Conservation (phyloP, 1,140 invertebrate genomes). For the Apis laboriosa region DNA sequence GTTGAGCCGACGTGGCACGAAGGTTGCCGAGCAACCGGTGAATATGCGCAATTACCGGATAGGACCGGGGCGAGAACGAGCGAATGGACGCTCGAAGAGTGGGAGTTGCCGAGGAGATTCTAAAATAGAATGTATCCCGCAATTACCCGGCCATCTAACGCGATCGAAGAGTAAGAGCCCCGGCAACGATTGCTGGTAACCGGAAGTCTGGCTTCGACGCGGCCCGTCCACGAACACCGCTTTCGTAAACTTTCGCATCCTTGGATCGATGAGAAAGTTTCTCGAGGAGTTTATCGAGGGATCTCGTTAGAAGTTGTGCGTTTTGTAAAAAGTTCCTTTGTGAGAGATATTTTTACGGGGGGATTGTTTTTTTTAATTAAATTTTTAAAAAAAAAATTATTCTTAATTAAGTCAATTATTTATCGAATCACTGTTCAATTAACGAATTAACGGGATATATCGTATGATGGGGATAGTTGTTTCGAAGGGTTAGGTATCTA, state of each 20-base stretch:
- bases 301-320: too few relatives aligned
- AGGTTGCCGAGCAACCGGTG: slow-evolving; percentile 49
- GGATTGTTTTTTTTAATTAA: too few relatives aligned
- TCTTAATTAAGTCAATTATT: too few relatives aligned
- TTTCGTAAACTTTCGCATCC: too few relatives aligned
- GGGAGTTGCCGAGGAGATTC: slow-evolving; percentile 42
- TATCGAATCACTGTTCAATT: too few relatives aligned
- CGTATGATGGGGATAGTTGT: too few relatives aligned
- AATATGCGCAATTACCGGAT: slow-evolving; percentile 47
- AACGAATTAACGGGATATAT: too few relatives aligned
- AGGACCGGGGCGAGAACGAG: slow-evolving; percentile 40
- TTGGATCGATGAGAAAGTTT: background rate
- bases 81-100: slow-evolving; percentile 16
- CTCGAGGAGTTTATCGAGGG: background rate
- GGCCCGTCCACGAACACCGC: background rate
- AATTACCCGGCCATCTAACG: slow-evolving; percentile 41
- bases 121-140: slow-evolving; percentile 48
- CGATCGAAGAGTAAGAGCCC: slow-evolving; percentile 29
- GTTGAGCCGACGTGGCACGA: slow-evolving; percentile 11
- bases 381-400: too few relatives aligned
- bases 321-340: too few relatives aligned
- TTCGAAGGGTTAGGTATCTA: too few relatives aligned
- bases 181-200: slow-evolving; percentile 2
- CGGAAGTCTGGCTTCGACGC: background rate
- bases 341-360: too few relatives aligned